A percentile compares a stretch with the other conserved stretches of the same genome.
phyloP scores from a whole-genome alignment of 1,140 invertebrate species.

The Drosophila ercepeae region DNA sequence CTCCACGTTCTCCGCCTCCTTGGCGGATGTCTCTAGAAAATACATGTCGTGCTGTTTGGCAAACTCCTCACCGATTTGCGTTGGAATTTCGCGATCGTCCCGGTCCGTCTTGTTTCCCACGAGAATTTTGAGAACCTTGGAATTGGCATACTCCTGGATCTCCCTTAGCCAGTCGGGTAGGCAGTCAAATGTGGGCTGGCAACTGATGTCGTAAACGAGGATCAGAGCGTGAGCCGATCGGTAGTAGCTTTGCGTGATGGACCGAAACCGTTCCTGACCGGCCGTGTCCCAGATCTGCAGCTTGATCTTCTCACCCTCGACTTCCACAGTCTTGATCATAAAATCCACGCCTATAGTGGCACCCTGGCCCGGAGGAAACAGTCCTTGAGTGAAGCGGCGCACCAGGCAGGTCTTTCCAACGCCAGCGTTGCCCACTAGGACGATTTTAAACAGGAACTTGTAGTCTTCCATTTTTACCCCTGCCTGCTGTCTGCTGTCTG shows the following conservation, averaged over 20 bases:
- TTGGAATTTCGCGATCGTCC: slow-evolving; percentile 97
- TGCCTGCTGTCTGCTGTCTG: too few relatives aligned
- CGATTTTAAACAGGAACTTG: slow-evolving; percentile 99
- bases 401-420: slow-evolving; percentile 98
- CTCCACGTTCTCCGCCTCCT: slow-evolving; percentile 99
- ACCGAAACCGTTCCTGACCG: slow-evolving; percentile 97
- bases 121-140: slow-evolving; percentile 96
- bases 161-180: slow-evolving; percentile 97
- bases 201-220: slow-evolving; percentile 98
- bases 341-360: slow-evolving; percentile 99
- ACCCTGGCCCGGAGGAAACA: slow-evolving; percentile 98
- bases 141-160: slow-evolving; percentile 98
- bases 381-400: slow-evolving; percentile 94
- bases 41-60: slow-evolving; percentile 98
- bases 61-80: slow-evolving; percentile 97
- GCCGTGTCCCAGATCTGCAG: slow-evolving; percentile 97
- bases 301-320: slow-evolving; percentile 99
- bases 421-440: slow-evolving; percentile 96
- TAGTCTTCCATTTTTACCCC: slow-evolving; percentile 94
- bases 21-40: slow-evolving; percentile 99
- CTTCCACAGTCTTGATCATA: slow-evolving; percentile 99
- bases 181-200: slow-evolving; percentile 98
- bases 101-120: slow-evolving; percentile 98
- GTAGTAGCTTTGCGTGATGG: slow-evolving; percentile 98
- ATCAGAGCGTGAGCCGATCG: slow-evolving; percentile 98